These are phyloP conservation scores for Oreochromis grahami DNA, from an alignment of 2,797 vertebrate genomes.

Conservation along the genomic window DNA sequence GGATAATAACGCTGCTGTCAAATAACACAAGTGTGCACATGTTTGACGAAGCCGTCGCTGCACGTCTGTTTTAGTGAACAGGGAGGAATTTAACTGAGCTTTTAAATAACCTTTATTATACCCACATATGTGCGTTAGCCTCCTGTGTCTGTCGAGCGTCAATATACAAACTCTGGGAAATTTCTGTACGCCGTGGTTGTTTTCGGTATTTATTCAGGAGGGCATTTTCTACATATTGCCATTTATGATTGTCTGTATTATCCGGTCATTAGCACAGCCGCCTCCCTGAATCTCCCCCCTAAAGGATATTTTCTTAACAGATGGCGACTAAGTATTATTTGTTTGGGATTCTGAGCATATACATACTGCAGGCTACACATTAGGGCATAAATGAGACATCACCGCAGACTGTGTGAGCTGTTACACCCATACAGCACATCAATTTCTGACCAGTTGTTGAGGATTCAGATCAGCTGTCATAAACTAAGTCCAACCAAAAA, in stretches of 20 bases:
- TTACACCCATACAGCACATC: neutral
- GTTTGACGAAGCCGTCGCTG: neutral
- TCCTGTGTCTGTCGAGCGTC: neutral
- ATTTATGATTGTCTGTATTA: neutral
- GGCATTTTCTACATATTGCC: neutral
- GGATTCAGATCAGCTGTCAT: neutral
- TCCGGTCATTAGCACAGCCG: neutral
- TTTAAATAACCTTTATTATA: neutral
- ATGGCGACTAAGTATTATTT: neutral
- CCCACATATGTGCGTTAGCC: neutral
- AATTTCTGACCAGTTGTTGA: neutral
- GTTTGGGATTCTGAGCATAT: neutral
- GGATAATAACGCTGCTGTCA: neutral
- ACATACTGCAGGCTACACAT: neutral
- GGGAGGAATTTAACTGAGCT: neutral
- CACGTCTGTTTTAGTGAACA: neutral
- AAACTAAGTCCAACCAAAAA: conserved; percentile 6
- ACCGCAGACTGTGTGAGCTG: neutral
- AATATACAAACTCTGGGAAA: neutral
- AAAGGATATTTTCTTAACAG: neutral
- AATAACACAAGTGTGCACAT: neutral
- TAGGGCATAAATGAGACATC: neutral
- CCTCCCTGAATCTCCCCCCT: neutral
- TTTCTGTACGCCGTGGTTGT: neutral
- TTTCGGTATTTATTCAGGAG: neutral